Conservation (phyloP, 2,888 invertebrate genomes). For the Leptopilina myrica region DNA sequence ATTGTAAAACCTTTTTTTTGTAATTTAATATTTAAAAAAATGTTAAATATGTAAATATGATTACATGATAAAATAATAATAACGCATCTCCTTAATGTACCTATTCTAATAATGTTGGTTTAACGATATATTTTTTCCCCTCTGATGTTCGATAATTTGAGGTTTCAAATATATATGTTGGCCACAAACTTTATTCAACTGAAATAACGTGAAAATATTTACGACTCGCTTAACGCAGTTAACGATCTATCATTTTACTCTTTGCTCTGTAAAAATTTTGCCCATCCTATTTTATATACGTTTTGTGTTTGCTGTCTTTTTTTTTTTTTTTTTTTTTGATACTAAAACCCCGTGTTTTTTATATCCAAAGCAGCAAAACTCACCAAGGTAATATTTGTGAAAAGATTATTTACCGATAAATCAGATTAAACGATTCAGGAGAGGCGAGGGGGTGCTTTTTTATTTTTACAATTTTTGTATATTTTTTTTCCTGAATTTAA, state of each 20-base stretch:
- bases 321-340: not conserved
- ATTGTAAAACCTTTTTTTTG: too few relatives aligned
- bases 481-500: too few relatives aligned
- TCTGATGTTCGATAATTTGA: not conserved
- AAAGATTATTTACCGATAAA: too few relatives aligned
- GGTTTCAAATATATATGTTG: not conserved
- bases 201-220: slow-evolving; percentile 29
- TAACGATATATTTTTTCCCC: not conserved
- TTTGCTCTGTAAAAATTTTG: not conserved
- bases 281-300: not conserved
- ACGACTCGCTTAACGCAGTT: slow-evolving; percentile 25
- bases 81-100: not conserved
- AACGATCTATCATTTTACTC: slow-evolving; percentile 27
- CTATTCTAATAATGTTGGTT: not conserved
- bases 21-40: too few relatives aligned
- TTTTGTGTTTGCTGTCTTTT: not conserved
- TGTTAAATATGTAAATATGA: too few relatives aligned
- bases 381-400: not conserved
- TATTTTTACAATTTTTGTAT: too few relatives aligned
- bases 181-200: not conserved
- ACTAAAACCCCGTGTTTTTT: not conserved
- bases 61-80: not conserved
- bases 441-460: too few relatives aligned
- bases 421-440: not conserved
- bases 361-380: not conserved